phyloP scores from a whole-genome alignment of 2,797 vertebrate genomes.

The Pagetopsis macropterus region DNA sequence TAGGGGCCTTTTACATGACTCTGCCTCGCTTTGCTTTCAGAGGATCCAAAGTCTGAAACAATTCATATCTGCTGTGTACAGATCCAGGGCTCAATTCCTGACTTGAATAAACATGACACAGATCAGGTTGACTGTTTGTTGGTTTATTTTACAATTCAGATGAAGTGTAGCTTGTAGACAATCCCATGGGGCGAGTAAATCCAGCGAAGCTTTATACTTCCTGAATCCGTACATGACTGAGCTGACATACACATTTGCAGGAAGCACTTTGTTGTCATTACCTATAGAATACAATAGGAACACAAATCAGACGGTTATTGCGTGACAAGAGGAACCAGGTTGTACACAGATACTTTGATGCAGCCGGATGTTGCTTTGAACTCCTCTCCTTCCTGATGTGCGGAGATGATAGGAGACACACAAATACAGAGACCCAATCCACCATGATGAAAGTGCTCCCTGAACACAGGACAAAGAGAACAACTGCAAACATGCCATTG shows the following conservation, averaged over 20 bases:
- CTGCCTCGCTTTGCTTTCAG: background rate
- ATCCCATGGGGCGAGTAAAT: constrained; percentile 19
- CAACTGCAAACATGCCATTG: background rate
- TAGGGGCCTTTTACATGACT: no score
- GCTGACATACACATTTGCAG: constrained; percentile 11
- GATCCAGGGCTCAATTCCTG: background rate
- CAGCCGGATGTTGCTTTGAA: constrained; percentile 22
- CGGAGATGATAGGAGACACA: background rate
- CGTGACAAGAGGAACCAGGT: background rate
- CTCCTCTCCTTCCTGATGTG: constrained; percentile 1
- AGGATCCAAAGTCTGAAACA: background rate
- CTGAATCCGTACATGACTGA: background rate
- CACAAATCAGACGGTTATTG: constrained; percentile 25
- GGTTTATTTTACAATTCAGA: background rate
- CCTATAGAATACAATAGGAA: constrained; percentile 29
- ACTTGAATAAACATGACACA: background rate
- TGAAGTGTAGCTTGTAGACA: background rate
- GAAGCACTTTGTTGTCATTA: constrained; percentile 20
- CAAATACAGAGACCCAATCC: background rate
- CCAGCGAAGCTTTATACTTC: background rate
- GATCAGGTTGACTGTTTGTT: background rate
- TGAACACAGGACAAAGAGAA: constrained; percentile 1
- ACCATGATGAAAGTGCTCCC: background rate
- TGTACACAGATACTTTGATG: constrained; percentile 26
- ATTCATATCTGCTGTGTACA: background rate